These are phyloP conservation scores for Lasioglossum figueresi DNA, from an alignment of 2,888 invertebrate species.

Conservation along the genomic window DNA sequence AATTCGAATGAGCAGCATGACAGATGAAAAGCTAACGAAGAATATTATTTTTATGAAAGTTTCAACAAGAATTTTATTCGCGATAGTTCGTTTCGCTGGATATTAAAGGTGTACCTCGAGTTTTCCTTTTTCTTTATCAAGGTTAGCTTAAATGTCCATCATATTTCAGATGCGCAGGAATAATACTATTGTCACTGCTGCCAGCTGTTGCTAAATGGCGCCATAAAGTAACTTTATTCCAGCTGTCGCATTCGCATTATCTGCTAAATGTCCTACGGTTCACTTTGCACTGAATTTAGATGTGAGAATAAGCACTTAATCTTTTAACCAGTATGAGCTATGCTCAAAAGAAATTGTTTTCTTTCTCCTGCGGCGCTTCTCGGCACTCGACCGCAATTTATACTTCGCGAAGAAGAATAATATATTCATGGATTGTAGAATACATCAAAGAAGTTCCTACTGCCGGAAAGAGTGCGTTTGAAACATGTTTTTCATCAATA, in stretches of 20 bases:
- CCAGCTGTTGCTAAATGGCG: constrained; percentile 63
- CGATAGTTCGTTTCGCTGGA: neutral
- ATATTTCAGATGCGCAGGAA: constrained; percentile 42
- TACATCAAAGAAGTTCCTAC: neutral
- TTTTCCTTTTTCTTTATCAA: constrained; percentile 29
- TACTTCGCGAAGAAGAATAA: neutral
- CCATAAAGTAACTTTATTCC: constrained; percentile 61
- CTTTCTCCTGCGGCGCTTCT: neutral
- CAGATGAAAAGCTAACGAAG: neutral
- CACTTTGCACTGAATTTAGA: constrained; percentile 53
- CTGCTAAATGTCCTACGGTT: constrained; percentile 50
- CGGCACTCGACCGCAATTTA: neutral
- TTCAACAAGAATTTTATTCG: constrained; percentile 10
- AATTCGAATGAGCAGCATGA: neutral
- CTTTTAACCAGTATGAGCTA: constrained; percentile 27
- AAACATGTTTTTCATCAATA: neutral
- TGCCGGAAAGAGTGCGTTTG: neutral
- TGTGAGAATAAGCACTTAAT: constrained; percentile 34
- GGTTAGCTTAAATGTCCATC: constrained; percentile 45
- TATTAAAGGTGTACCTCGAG: neutral
- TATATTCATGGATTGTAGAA: neutral
- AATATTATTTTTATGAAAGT: neutral
- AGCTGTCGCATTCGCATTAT: constrained; percentile 57
- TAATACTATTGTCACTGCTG: constrained; percentile 60
- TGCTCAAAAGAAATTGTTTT: constrained; percentile 7